Evolutionary conservation across 2,113 vertebrate species (phyloP).

Genomic region (Heterotis niloticus): DNA sequence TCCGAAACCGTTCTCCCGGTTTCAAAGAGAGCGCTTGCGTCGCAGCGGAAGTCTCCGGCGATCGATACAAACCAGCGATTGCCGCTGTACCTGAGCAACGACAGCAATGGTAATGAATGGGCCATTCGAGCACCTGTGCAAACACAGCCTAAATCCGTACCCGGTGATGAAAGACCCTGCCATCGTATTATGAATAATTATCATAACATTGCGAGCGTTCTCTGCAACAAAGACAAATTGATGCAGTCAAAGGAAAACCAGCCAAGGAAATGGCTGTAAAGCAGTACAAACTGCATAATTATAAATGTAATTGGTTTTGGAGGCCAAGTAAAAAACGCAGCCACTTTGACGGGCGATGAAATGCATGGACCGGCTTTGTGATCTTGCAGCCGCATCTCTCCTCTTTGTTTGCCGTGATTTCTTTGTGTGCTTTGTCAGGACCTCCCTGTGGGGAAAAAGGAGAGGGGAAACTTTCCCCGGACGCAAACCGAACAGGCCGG

Average conservation of each 20-base stretch:
- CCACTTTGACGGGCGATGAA: slow-evolving; percentile 24
- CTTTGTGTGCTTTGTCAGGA: slow-evolving; percentile 50
- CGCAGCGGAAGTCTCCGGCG: background rate
- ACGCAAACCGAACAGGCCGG: background rate
- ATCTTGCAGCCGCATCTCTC: slow-evolving; percentile 22
- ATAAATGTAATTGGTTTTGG: background rate
- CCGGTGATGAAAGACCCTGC: background rate
- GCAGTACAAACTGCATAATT: background rate
- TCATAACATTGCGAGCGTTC: background rate
- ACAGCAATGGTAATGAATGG: background rate
- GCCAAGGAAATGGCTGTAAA: too few relatives aligned
- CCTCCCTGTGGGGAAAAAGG: slow-evolving; percentile 61
- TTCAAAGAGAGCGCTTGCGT: background rate
- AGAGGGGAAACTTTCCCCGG: slow-evolving; percentile 39
- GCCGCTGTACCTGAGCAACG: background rate
- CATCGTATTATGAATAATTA: background rate
- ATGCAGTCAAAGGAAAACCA: too few relatives aligned
- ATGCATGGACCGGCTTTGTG: slow-evolving; percentile 22
- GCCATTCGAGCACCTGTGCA: background rate
- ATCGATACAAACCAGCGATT: background rate
- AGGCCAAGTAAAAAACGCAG: slow-evolving; percentile 11
- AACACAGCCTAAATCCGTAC: background rate
- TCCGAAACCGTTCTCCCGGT: background rate
- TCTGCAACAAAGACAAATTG: background rate
- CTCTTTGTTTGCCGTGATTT: slow-evolving; percentile 49